Base-by-base conservation (phyloP, 53 echinoderm and acorn worm species). In the Apostichopus leukothele region DNA sequence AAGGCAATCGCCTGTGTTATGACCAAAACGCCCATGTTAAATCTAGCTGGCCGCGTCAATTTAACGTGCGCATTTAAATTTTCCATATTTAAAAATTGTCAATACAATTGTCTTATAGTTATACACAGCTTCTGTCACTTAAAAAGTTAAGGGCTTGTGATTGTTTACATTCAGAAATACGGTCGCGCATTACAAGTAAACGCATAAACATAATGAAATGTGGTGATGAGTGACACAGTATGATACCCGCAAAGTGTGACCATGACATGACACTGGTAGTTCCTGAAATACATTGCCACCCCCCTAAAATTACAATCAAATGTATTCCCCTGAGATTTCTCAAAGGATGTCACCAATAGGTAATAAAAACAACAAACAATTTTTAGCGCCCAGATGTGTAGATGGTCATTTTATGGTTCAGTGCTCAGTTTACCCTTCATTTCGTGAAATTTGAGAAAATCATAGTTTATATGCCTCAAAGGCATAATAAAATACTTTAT, bases 381-480 rank as follows among this genome's bases (percentile, higher is more conserved):
- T 71, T n/a, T 71, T 71, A 19, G 6, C 14, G 71, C 20, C 20
- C 20, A 71, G 6, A 16, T 71, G 71, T 71, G 71, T 71, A 19
- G 5, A 21, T 71, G 88, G 88, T 87, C 88, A 87, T n/a, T 74
- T 87, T 54, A 87, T 87, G 88, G 88, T 75, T 87, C 51, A 51
- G 53, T 74, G 75, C 88, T 52, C 22, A 75, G n/a, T 12, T 52
- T 55, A 74, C 75, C 88, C 74, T 74, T 75, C n/a, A 52, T 52
- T 73, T 51, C 23, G 88, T 87, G 88, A 87, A 87, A 87, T 75
- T 87, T 87, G 88, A 87, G 88, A 75, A 75, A 87, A 87, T 54
- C 52, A 74, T 75, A 87, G 52, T 87, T 74, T 87, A 75, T 54
- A 20, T 87, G 88, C 88, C 88, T 87, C 88, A 74, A 75, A 87